Base-by-base conservation (phyloP, 2,113 vertebrate species). In the Tiliqua scincoides region DNA sequence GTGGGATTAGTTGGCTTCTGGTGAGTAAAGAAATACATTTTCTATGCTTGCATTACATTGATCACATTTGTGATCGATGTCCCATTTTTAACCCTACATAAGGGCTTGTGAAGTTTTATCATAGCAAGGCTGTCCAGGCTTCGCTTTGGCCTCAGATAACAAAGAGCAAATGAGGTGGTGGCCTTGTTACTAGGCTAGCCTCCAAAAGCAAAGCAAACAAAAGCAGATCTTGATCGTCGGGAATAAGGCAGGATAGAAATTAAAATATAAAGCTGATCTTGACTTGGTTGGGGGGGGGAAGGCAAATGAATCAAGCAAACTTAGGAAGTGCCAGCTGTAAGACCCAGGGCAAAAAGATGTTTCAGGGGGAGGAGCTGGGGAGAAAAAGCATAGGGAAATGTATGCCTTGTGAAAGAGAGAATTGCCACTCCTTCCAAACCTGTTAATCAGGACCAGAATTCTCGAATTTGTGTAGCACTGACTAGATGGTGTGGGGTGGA, bases 1-100 rank as follows among this genome's bases (percentile, higher is more conserved):
- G 99, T 99, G 86, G 96, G 97, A 91, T 93, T 99, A 96, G 99
- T 99, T 67, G 98, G 99, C 94, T 96, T 99, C 95, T 99, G 99
- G 99, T 99, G 94, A 98, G 98, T 97, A 65, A 76, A 83, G 63
- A 57, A 59, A 43, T 52, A 3, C 8, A 30, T 9, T 54, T 10
- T n/a, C n/a, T 32, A 6, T 62, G 35, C 2, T 77, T 74, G 15
- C 27, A 30, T 54, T 23, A 25, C 40, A 52, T 15, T 54, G 3
- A 73, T 63, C 37, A 25, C 37, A 63, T 62, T 32, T 68, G 14
- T 68, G 7, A 65, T 14, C 52, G 12, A 32, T 54, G 11, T 48
- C 14, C 43, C 1, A 2, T 62, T 52, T 73, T 85, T 43, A 79
- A 27, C 48, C 21, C 2, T 35, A 20, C 9, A 17, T 79, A 6